Evolutionary conservation across 1,140 invertebrate species (phyloP), one percentile per base, ranked within the genome.

Genomic region (Akabosia matsudoensis): DNA sequence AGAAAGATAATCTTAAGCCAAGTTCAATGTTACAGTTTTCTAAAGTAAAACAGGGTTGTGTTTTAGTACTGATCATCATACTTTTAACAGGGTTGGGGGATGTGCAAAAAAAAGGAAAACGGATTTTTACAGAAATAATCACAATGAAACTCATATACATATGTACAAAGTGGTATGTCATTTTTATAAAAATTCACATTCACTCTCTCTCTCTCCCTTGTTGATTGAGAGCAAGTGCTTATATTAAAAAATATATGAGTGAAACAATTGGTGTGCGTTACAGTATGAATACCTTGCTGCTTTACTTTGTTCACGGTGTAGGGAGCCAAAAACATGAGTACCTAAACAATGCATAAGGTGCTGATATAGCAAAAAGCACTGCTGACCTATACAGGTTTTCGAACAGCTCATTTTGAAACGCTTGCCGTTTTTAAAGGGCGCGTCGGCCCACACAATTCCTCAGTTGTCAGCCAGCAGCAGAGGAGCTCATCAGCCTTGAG

Each of bases 381-480:
- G 10, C 54, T 67, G 61, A 67, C 61, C 61, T 67, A 67, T 30
- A 67, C 61, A 67, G 61, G 61, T 67, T 67, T 67, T 67, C 61
- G 61, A 67, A 31, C 61, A 67, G 61, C 61, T n/a, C 54, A 7
- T 61, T 13, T 22, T 14, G 3, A 67, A 67, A 67, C 26, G 24
- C 61, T 30, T 30, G 31, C 61, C 28, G n/a, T n/a, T 67, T 67
- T 67, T 67, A 67, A 67, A 67, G 61, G 61, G 61, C 61, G 61
- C 61, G 61, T 67, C 61, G 28, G 1, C 10, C 10, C 61, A n/a
- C 7, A 10, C 26, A 67, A 31, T 30, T 16, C 61, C 26, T 67
- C 61, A 67, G 61, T 67, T 30, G 28, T 67, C 61, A 67, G 61
- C 30, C 28, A 67, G 61, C 61, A 28, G 28, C 61, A 30, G 61